Evolutionary conservation across 2,888 invertebrate genomes (phyloP), one percentile per base, ranked within the genome.

Genomic region (Luperina testacea): DNA sequence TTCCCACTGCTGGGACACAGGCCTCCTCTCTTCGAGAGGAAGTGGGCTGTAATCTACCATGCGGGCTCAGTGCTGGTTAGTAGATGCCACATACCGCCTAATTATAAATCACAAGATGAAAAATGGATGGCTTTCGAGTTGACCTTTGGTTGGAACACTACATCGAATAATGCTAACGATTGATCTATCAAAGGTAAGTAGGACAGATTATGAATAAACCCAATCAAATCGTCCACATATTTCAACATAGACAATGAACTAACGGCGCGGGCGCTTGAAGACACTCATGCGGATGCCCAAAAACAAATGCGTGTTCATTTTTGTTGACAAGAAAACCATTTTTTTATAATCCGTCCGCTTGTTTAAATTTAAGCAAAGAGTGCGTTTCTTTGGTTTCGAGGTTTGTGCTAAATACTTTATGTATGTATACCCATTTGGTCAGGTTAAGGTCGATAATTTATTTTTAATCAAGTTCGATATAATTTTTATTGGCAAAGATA

Each of bases 341-440:
- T 61, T 79, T 63, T 63, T 73, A 72, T 38, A 48, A 72, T 27
- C 17, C 24, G 27, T 53, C 13, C 1, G 65, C 27, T n/a, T 72
- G 68, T 80, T 77, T 65, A 80, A 80, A 69, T 75, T 24, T 59
- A 80, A 68, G 27, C 13, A 71, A 84, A 72, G 42, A 74, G 75
- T 77, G 57, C 68, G 57, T 72, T 84, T 53, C 4, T 64, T 71
- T 68, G 15, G 20, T 45, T 24, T 53, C 67, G 69, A 78, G 69
- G 24, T 72, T 70, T 78, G 76, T 51, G 53, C 74, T 78, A 80
- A 85, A 85, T 85, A 77, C 72, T 85, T 85, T 59, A 82, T 64
- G 32, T 59, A 82, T 64, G 32, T 11, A 59, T 32, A 51, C 24
- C 67, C 32, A 61, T 69, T 74, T 65, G 48, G 38, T 69, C 80